Conservation (phyloP, 2,888 invertebrate genomes). For the Toxonevra muliebris region DNA sequence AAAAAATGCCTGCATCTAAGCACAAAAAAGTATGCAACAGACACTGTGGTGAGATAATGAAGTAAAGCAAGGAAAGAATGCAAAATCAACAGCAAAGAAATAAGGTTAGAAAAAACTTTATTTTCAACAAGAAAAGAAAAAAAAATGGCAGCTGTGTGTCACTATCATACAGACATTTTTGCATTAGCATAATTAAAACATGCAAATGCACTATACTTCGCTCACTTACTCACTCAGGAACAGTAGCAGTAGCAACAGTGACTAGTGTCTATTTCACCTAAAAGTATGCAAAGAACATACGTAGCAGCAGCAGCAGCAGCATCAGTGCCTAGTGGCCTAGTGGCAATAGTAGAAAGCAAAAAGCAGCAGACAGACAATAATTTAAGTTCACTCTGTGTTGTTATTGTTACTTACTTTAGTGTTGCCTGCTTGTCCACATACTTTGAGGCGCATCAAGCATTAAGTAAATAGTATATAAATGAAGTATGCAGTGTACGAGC, state of each 20-base stretch:
- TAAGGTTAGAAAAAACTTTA: too few species aligned
- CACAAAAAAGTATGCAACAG: too few species aligned
- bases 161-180: conserved; percentile 31
- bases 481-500: not conserved
- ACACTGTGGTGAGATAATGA: too few species aligned
- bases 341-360: too few species aligned
- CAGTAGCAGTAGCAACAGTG: too few species aligned
- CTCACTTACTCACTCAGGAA: too few species aligned
- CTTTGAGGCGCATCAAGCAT: not conserved
- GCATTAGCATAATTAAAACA: conserved; percentile 48
- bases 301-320: too few species aligned
- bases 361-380: too few species aligned
- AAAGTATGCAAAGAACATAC: conserved; percentile 2
- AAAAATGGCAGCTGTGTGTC: conserved; percentile 1
- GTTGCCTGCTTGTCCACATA: not conserved
- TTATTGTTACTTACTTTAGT: too few species aligned
- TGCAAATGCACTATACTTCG: conserved; percentile 28
- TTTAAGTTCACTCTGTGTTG: too few species aligned
- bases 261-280: not conserved
- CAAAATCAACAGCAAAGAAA: not conserved
- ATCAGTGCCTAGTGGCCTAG: not conserved
- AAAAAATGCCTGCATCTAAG: too few species aligned
- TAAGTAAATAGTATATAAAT: not conserved
- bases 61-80: not conserved
- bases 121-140: too few species aligned